Evolutionary conservation across 2,113 vertebrate genomes (phyloP), one percentile per base, ranked within the genome.

Genomic region (Rhodinocichla rosea): DNA sequence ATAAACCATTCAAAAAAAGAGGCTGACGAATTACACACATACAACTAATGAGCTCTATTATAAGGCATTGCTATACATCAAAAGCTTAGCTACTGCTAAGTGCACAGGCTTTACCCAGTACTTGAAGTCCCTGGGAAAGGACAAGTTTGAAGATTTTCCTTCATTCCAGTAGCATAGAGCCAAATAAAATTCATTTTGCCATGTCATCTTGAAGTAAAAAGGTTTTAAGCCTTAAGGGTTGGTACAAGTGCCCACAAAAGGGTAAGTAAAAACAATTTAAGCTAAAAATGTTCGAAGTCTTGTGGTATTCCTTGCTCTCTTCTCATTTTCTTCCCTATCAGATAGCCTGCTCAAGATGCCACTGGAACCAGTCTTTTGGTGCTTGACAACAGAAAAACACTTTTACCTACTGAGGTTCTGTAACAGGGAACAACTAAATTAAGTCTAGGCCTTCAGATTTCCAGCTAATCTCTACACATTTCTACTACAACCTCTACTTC

Each of bases 361-460:
- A 0, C 49, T 55, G 37, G 40, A 87, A 77, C 26, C n/a, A 81
- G 62, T 84, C 37, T 63, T 77, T 65, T 3, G 6, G 45, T 39
- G 33, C 45, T 73, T 82, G 44, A 55, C n/a, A 79, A 5, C 45
- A 90, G 30, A 65, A 45, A 70, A 53, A 52, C 50, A 42, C 40
- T 93, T 85, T 83, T 74, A 87, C 22, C 35, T 37, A 26, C 35
- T 49, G 10, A 91, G 65, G 56, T 86, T 49, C 89, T 64, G 27
- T 83, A 94, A 89, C n/a, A 23, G 27, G 33, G 49, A 84, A 91
- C 35, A 92, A 56, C 44, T 87, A 88, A 27, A 87, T 60, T 30
- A 63, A 24, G 22, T 56, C 47, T 10, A 84, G 32, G 63, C 23
- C 70, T 91, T 83, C 70, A 87, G 90, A 91, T 74, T 86, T 65